Percentiles rank a stretch among this genome's conserved stretches.
Conservation (phyloP, 2,797 vertebrate genomes). For the Myotis daubentonii region DNA sequence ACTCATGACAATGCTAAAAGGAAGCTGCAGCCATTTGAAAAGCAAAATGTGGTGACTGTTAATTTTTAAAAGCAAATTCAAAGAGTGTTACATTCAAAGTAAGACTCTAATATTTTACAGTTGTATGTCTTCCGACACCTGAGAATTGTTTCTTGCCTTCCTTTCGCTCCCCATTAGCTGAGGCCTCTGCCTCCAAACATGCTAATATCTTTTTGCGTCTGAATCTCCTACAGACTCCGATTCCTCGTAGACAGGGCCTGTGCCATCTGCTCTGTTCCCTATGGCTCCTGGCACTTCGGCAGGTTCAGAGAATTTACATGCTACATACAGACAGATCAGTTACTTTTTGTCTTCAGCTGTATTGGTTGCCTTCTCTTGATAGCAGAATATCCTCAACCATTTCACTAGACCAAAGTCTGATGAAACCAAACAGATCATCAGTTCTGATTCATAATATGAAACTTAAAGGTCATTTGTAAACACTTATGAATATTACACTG, state of each 20-base stretch:
- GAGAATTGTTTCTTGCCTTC: not conserved
- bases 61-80: slow-evolving; percentile 45
- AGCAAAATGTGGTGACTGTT: not conserved
- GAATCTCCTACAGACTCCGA: not conserved
- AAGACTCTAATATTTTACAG: not conserved
- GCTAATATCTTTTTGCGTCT: not conserved
- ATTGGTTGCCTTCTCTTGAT: not conserved
- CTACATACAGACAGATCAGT: not conserved
- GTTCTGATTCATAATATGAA: not conserved
- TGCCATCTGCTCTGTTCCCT: not conserved
- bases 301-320: not conserved
- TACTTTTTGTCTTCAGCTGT: not conserved
- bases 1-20: slow-evolving; percentile 20
- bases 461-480: slow-evolving; percentile 20
- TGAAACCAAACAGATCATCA: not conserved
- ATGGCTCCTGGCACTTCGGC: not conserved
- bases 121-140: slow-evolving; percentile 13
- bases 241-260: not conserved
- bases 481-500: not conserved
- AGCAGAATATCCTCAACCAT: not conserved
- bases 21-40: slow-evolving; percentile 53
- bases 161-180: not conserved
- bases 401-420: not conserved
- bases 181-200: not conserved
- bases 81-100: slow-evolving; percentile 11